These are phyloP conservation scores for Channa maculata DNA, from an alignment of 2,113 vertebrate genomes.

Conservation along the genomic window DNA sequence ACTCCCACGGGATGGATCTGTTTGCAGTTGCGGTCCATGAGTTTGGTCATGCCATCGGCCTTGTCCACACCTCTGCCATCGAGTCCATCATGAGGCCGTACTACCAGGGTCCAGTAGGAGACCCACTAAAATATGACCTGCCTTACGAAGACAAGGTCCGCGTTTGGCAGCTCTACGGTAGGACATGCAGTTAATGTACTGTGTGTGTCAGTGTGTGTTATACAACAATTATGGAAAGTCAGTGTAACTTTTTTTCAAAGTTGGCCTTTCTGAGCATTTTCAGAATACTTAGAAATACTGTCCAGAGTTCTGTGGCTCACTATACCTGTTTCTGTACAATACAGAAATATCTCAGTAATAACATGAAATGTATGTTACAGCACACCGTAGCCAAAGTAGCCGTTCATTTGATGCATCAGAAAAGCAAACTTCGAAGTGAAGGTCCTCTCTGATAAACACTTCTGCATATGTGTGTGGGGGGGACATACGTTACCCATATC, in stretches of 20 bases:
- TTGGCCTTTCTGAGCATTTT: background rate
- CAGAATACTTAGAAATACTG: background rate
- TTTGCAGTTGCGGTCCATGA: conserved; percentile 97
- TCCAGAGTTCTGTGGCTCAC: background rate
- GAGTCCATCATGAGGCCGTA: conserved; percentile 97
- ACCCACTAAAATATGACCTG: conserved; percentile 93
- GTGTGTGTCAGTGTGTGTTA: background rate
- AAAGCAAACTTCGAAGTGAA: no score
- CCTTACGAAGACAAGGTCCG: conserved; percentile 94
- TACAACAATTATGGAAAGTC: background rate
- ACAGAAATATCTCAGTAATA: background rate
- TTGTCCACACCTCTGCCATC: conserved; percentile 90
- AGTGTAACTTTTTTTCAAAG: background rate
- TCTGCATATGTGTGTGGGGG: background rate
- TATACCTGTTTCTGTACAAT: background rate
- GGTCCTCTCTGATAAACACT: no score
- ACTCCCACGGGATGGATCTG: conserved; percentile 93
- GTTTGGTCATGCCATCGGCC: conserved; percentile 95
- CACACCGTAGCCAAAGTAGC: no score
- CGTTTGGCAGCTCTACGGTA: conserved; percentile 97
- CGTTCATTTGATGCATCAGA: no score
- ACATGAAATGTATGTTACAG: background rate
- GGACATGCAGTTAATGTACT: conserved; percentile 29
- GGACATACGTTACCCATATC: background rate
- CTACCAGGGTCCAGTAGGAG: conserved; percentile 95